phyloP scores from a whole-genome alignment of 1,140 invertebrate species.

The Lysiphlebus fabarum region DNA sequence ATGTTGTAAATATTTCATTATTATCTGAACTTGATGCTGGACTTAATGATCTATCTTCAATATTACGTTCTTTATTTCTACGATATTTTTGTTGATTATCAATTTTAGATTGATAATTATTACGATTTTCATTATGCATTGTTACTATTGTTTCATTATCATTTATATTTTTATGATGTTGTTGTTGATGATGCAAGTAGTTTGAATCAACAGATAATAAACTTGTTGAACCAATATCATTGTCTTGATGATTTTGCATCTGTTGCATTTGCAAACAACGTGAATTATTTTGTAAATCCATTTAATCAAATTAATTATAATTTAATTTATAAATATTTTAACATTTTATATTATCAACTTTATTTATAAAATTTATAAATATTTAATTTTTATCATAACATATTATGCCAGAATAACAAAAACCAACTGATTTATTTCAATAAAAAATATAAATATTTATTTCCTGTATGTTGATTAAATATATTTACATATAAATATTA shows the following conservation, averaged over 20 bases:
- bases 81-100: constrained; percentile 13
- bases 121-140: constrained; percentile 1
- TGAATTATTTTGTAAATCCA: constrained; percentile 14
- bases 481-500: no score
- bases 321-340: no score
- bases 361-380: no score
- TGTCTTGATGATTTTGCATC: constrained; percentile 15
- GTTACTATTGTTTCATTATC: not conserved
- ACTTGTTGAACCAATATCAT: constrained; percentile 11
- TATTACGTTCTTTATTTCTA: not conserved
- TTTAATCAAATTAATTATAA: not conserved
- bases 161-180: not conserved
- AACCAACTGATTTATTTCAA: no score
- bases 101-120: constrained; percentile 13
- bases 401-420: no score
- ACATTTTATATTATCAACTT: no score
- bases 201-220: constrained; percentile 13
- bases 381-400: no score
- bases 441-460: no score
- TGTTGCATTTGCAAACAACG: constrained; percentile 6
- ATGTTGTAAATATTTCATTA: constrained; percentile 14
- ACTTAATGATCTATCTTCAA: constrained; percentile 17
- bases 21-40: constrained; percentile 19
- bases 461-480: no score
- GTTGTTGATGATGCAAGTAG: constrained; percentile 4